Conservation (phyloP, 2,113 vertebrate species). For the Rhipidura dahli region DNA sequence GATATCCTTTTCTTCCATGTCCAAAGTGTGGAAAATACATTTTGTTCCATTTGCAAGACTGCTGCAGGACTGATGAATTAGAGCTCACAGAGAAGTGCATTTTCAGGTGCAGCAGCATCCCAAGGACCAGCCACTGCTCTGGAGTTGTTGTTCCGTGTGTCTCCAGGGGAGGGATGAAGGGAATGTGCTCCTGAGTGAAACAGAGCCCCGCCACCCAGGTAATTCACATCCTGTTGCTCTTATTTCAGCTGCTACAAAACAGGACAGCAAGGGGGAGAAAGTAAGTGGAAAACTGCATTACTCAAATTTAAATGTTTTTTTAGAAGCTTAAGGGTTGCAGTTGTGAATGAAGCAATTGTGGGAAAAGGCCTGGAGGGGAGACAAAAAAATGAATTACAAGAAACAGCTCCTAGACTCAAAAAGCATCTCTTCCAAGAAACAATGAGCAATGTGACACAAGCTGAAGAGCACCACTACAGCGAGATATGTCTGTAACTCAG, state of each 20-base stretch:
- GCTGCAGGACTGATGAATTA: background rate
- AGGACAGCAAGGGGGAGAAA: conserved; percentile 21
- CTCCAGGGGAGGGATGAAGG: background rate
- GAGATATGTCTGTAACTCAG: background rate
- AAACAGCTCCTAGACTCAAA: background rate
- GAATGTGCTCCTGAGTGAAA: background rate
- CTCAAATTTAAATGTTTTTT: conserved; percentile 25
- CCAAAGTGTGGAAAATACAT: background rate
- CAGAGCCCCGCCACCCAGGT: background rate
- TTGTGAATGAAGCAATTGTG: conserved; percentile 15
- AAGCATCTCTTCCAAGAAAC: background rate
- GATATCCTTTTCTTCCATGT: background rate
- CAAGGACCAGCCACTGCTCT: background rate
- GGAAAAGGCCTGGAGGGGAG: background rate
- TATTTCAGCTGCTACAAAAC: conserved; percentile 36
- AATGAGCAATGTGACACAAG: background rate
- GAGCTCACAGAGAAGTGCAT: background rate
- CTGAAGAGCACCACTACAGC: background rate
- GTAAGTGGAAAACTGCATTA: conserved; percentile 2
- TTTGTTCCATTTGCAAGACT: rapidly evolving
- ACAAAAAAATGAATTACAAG: background rate
- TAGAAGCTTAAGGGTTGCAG: conserved; percentile 30
- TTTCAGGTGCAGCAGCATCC: background rate
- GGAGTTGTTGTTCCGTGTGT: background rate
- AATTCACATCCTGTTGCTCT: background rate